Percentiles rank a stretch among this genome's conserved stretches.
These are phyloP conservation scores for Threskiornis aethiopicus DNA, from an alignment of 2,797 vertebrate species.

Conservation along the genomic window DNA sequence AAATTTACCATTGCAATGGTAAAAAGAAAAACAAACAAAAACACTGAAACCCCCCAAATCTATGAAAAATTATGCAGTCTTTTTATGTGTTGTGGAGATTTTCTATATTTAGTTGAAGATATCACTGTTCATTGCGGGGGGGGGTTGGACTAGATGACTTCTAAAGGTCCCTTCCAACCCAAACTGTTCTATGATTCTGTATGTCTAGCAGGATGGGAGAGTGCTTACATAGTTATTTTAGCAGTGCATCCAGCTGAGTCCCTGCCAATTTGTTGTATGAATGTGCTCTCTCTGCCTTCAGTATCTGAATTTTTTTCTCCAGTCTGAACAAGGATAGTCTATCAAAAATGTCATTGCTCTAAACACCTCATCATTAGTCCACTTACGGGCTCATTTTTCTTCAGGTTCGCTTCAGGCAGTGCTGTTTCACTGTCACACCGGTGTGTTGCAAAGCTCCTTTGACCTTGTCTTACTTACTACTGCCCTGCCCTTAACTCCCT, in stretches of 20 bases:
- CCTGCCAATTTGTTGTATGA: not conserved
- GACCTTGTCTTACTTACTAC: not conserved
- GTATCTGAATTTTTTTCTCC: not conserved
- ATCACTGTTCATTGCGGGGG: not conserved
- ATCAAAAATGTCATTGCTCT: not conserved
- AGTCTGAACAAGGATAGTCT: not conserved
- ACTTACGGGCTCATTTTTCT: not conserved
- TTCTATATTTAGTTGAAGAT: not conserved
- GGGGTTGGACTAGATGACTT: not conserved
- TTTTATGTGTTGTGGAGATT: not conserved
- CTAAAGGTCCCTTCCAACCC: not conserved
- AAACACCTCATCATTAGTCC: not conserved
- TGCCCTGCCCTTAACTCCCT: not conserved
- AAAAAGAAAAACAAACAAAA: no score
- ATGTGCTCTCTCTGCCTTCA: not conserved
- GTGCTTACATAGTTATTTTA: not conserved
- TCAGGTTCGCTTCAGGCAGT: not conserved
- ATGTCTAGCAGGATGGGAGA: not conserved
- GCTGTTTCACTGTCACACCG: not conserved
- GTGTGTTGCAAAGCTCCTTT: not conserved
- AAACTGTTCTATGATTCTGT: not conserved
- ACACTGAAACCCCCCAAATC: accelerated
- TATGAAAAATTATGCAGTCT: not conserved
- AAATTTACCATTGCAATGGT: not conserved
- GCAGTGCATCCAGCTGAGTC: not conserved